Percentiles rank a stretch among this genome's conserved stretches.
phyloP scores from a whole-genome alignment of 2,888 invertebrate species.

The Tortricodes alternella region DNA sequence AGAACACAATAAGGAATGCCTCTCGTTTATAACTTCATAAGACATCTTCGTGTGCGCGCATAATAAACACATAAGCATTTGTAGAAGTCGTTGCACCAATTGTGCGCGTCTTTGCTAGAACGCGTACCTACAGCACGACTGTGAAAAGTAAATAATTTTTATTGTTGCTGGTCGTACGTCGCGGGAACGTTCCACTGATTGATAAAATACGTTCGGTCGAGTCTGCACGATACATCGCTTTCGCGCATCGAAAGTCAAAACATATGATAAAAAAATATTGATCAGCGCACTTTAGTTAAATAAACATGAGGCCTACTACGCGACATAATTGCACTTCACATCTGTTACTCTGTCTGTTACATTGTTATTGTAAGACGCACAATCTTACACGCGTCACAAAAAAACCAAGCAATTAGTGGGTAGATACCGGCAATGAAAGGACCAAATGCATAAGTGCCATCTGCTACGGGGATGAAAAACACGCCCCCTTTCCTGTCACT shows the following conservation, averaged over 20 bases:
- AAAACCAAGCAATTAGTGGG: conserved; percentile 24
- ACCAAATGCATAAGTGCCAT: conserved; percentile 42
- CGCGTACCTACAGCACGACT: conserved; percentile 63
- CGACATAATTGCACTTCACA: conserved; percentile 25
- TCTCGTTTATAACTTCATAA: conserved; percentile 65
- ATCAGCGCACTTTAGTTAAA: conserved; percentile 20
- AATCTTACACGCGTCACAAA: conserved; percentile 17
- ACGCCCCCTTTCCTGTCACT: conserved; percentile 55
- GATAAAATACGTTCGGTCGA: conserved; percentile 61
- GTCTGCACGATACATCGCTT: conserved; percentile 63
- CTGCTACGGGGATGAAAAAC: conserved; percentile 51
- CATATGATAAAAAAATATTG: conserved; percentile 49
- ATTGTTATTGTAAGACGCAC: conserved; percentile 25
- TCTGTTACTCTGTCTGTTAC: conserved; percentile 4
- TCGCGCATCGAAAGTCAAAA: conserved; percentile 67
- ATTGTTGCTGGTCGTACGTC: conserved; percentile 49
- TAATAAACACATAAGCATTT: conserved; percentile 58
- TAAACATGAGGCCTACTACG: conserved; percentile 15
- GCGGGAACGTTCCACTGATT: conserved; percentile 62
- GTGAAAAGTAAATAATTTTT: conserved; percentile 67
- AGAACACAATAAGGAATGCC: conserved; percentile 52
- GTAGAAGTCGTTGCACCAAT: conserved; percentile 63
- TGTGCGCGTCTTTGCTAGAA: conserved; percentile 48
- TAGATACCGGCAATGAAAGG: conserved; percentile 14
- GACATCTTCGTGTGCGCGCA: conserved; percentile 58